These are phyloP conservation scores for Zophobas morio DNA, from an alignment of 1,140 invertebrate species.

Conservation along the genomic window DNA sequence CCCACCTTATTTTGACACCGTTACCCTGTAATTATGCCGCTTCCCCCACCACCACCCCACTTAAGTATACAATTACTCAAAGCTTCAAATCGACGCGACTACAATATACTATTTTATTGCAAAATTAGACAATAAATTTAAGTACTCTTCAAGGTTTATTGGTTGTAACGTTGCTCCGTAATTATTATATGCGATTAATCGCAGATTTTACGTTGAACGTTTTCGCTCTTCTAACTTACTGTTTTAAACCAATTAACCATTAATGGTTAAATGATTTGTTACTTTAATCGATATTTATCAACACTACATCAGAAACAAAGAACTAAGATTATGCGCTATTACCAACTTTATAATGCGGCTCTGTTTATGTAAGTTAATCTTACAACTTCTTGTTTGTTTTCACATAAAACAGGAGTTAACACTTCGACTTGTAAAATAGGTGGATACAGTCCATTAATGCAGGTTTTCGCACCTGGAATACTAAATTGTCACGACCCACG, in stretches of 20 bases:
- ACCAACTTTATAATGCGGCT: too few relatives aligned
- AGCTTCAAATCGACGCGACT: neutral
- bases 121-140: slow-evolving; percentile 33
- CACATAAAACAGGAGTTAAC: neutral
- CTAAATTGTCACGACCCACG: too few relatives aligned
- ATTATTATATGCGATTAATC: slow-evolving; percentile 23
- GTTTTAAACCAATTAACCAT: slow-evolving; percentile 31
- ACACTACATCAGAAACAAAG: neutral
- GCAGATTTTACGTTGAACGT: slow-evolving; percentile 18
- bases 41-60: neutral
- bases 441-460: neutral
- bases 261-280: slow-evolving; percentile 30
- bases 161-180: slow-evolving; percentile 26
- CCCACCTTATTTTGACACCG: neutral
- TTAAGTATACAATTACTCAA: neutral
- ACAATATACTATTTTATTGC: slow-evolving; percentile 10
- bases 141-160: slow-evolving; percentile 40
- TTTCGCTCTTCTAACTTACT: slow-evolving; percentile 13
- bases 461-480: neutral
- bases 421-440: neutral
- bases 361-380: too few relatives aligned
- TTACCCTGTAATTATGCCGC: neutral
- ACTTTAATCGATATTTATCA: slow-evolving; percentile 29
- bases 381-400: neutral
- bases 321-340: too few relatives aligned